Evolutionary conservation across 53 echinoderm and acorn worm genomes (phyloP), one percentile per base, ranked within the genome.

Genomic region (Glandiceps talaboti): DNA sequence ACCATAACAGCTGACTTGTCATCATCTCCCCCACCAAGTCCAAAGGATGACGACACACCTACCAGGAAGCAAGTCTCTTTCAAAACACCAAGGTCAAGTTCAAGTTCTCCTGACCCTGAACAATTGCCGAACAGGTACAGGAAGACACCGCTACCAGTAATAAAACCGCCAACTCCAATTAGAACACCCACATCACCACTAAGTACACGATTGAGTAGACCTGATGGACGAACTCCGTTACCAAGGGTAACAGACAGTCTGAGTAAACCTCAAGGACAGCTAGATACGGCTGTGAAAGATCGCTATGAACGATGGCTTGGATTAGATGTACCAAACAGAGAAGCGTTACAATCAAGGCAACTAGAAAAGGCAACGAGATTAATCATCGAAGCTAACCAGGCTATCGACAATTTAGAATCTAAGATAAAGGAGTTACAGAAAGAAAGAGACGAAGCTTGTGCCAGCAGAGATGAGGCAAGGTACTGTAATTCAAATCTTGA

Each of bases 381-480:
- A 20, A 45, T 45, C 6, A 45, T 45, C 64, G 64, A 45, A 45
- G 64, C 64, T 6, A 45, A 45, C 64, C 85, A 90, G 30, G 97
- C 97, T 30, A 97, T 88, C 84, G 76, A 83, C 33, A 89, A 88
- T 27, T 85, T 97, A 25, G 77, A 80, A 0, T 27, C 45, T 0
- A 88, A 92, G 45, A 93, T 97, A 75, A 93, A 93, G 82, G 93
- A 93, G 73, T 84, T 97, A 20, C 64, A 45, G 64, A 45, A 45
- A 6, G 64, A 45, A 45, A 45, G 64, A 45, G 64, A 45, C 64
- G 64, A 45, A 20, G 64, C 64, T 20, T 12, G 6, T 6, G 64
- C 6, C 6, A 45, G 64, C 64, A 45, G 64, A 45, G 64, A 45
- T 20, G 64, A 45, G 20, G 64, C 64, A 6, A 45, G 64, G 64